Evolutionary conservation across 2,888 invertebrate species (phyloP).

Genomic region (Cheilosia grossa): DNA sequence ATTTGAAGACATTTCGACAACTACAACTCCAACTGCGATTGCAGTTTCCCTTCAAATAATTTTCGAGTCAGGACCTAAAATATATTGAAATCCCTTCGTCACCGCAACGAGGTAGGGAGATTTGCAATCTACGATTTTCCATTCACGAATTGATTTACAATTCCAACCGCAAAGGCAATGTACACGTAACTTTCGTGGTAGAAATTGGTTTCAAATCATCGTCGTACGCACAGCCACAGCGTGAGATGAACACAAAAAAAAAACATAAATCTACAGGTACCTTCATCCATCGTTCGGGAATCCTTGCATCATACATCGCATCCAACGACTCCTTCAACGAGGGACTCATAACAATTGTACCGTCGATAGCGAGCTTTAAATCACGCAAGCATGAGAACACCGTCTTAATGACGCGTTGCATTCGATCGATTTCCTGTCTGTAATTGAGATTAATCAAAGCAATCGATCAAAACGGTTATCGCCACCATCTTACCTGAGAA

Average conservation of each 20-base stretch:
- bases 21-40: not conserved
- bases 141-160: constrained; percentile 43
- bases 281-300: constrained; percentile 96
- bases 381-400: constrained; percentile 93
- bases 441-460: constrained; percentile 50
- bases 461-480: constrained; percentile 40
- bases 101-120: not conserved
- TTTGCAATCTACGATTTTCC: constrained; percentile 39
- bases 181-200: constrained; percentile 1
- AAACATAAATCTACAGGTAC: constrained; percentile 81
- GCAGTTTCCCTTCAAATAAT: not conserved
- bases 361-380: constrained; percentile 97
- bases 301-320: constrained; percentile 98
- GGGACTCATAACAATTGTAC: constrained; percentile 98
- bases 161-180: constrained; percentile 24
- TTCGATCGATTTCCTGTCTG: constrained; percentile 91
- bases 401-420: constrained; percentile 92
- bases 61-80: constrained; percentile 3
- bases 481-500: constrained; percentile 86
- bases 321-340: constrained; percentile 93
- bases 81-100: constrained; percentile 26
- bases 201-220: constrained; percentile 10
- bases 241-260: constrained; percentile 6
- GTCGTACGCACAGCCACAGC: not conserved
- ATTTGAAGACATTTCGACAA: not conserved